These are phyloP conservation scores for Rhizoglyphus robini DNA, from an alignment of 1,140 invertebrate species.

Conservation along the genomic window DNA sequence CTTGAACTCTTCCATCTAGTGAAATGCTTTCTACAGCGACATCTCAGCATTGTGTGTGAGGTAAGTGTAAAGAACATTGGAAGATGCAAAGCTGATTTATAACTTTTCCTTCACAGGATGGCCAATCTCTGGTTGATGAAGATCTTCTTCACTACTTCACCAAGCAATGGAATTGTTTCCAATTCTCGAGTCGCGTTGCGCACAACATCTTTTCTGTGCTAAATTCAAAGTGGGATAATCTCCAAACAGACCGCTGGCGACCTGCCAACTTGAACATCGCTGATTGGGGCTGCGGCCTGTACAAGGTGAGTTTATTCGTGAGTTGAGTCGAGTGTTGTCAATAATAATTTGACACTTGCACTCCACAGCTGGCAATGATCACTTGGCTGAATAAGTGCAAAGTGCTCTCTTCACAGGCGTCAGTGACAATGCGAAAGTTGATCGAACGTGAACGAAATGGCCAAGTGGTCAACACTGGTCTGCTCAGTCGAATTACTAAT, in stretches of 20 bases:
- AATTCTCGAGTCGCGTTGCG: slow-evolving; percentile 90
- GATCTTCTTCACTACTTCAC: slow-evolving; percentile 73
- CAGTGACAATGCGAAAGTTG: slow-evolving; percentile 86
- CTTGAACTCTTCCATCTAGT: slow-evolving; percentile 87
- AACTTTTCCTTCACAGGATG: slow-evolving; percentile 41
- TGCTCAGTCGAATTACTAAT: slow-evolving; percentile 77
- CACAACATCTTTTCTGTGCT: slow-evolving; percentile 95
- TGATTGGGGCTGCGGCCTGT: no score
- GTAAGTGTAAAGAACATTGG: no score
- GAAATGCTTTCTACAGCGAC: slow-evolving; percentile 74
- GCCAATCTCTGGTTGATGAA: slow-evolving; percentile 84
- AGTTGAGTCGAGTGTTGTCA: slow-evolving; percentile 97
- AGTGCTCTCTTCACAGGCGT: no score
- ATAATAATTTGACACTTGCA: no score
- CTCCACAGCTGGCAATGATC: no score
- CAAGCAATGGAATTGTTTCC: slow-evolving; percentile 93
- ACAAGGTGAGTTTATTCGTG: no score
- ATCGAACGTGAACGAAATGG: slow-evolving; percentile 92
- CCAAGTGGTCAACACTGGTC: slow-evolving; percentile 85
- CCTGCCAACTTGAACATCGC: no score
- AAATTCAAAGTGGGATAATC: slow-evolving; percentile 94
- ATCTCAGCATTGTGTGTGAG: slow-evolving; percentile 43
- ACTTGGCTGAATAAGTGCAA: no score
- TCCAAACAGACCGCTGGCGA: no score
- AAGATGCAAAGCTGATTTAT: no score